Conservation (phyloP, 2,888 invertebrate genomes). For the Camponotus fellah region DNA sequence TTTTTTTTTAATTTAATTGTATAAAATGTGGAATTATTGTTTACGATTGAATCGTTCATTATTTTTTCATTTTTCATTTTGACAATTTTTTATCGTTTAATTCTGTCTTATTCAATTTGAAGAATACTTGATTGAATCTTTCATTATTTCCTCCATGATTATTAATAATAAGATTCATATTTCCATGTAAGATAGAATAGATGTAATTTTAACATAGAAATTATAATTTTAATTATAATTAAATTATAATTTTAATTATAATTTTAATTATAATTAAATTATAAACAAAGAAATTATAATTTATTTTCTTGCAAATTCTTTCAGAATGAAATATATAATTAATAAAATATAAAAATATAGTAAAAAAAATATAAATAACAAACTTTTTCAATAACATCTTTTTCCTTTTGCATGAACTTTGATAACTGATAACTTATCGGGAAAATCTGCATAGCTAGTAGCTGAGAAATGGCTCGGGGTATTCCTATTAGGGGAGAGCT, state of each 20-base stretch:
- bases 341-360: too few species aligned
- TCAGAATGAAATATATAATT: too few species aligned
- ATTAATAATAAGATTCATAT: too few species aligned
- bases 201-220: too few species aligned
- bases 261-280: too few species aligned
- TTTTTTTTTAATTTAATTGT: not conserved
- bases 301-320: too few species aligned
- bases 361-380: too few species aligned
- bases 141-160: not conserved
- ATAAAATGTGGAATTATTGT: not conserved
- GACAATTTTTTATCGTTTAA: not conserved
- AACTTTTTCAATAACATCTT: not conserved
- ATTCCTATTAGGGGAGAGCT: slow-evolving; percentile 9
- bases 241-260: too few species aligned
- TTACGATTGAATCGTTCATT: not conserved
- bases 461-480: not conserved
- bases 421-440: not conserved
- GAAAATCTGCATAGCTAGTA: not conserved
- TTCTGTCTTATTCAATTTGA: not conserved
- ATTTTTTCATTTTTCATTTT: not conserved
- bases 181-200: too few species aligned
- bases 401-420: not conserved
- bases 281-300: too few species aligned
- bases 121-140: not conserved
- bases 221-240: too few species aligned